Evolutionary conservation across 2,797 vertebrate species (phyloP), one percentile per base, ranked within the genome.

Genomic region (Loris lydekkerianus): DNA sequence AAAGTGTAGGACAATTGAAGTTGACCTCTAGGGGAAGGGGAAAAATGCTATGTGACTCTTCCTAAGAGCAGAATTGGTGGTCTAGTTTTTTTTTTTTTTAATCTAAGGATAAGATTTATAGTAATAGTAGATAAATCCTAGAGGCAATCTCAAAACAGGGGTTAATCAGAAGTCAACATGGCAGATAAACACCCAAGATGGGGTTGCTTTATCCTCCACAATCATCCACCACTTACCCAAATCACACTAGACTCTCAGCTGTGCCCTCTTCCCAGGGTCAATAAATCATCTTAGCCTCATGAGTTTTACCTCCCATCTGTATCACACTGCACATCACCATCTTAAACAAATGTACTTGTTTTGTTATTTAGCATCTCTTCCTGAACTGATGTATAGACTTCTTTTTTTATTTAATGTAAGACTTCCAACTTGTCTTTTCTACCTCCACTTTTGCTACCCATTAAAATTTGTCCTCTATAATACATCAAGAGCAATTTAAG

Each of bases 381-480:
- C 10, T 56, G 53, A 91, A 91, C 67, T 87, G 21, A 34, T 61
- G 2, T 20, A 20, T 25, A 60, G 25, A 63, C 17, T 2, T 67
- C 49, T 53, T 53, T 53, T 46, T 53, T 53, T 49, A 53, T 53
- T 53, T 15, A 53, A 53, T 53, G 14, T 53, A 53, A 60, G 25
- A 56, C 17, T 2, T 67, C 17, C 61, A 65, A 80, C 5, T 77
- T 77, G 4, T 43, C 25, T 76, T 76, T 85, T 91, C 63, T 92
- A n/a, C 9, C 27, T 87, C 15, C 20, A 60, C 1, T 58, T 95
- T 56, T 91, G 21, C 25, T 29, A 85, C 29, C 29, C 67, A 46
- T 63, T 92, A 93, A 87, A 85, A 73, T 60, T 15, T 34, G 82
- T 94, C 11, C 15, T 93, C n/a, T n/a, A 81, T 87, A 75, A 49